phyloP scores from a whole-genome alignment of 1,140 invertebrate species.

The Vanessa atalanta region DNA sequence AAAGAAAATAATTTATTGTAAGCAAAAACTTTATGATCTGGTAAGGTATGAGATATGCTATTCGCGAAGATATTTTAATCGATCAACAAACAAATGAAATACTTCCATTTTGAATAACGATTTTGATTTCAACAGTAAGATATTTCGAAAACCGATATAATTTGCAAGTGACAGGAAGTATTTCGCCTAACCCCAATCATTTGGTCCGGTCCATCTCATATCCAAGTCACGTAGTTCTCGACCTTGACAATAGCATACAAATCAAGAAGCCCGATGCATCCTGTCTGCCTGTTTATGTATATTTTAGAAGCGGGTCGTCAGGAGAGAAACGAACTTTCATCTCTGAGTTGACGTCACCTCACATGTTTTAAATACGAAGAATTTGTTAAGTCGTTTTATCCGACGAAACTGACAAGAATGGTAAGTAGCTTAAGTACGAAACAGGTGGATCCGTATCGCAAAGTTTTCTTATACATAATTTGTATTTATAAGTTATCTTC shows the following conservation, averaged over 20 bases:
- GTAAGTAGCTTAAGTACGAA: too few species aligned
- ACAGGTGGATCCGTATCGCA: too few species aligned
- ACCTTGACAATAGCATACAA: constrained; percentile 32
- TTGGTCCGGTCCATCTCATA: constrained; percentile 10
- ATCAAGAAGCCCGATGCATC: constrained; percentile 24
- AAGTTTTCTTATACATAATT: too few species aligned
- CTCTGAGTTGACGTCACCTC: constrained; percentile 12
- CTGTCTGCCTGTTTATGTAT: constrained; percentile 15
- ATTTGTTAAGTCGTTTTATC: not conserved
- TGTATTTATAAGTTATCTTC: too few species aligned
- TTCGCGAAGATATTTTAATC: too few species aligned
- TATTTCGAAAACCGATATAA: not conserved
- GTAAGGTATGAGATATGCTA: too few species aligned
- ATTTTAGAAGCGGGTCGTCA: constrained; percentile 16
- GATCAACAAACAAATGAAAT: not conserved
- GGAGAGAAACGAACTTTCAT: constrained; percentile 30
- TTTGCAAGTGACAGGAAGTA: not conserved
- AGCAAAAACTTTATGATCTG: too few species aligned
- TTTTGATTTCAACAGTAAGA: not conserved
- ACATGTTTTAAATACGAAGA: constrained; percentile 1
- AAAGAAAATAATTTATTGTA: too few species aligned
- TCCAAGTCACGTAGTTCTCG: constrained; percentile 11
- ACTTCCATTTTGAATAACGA: not conserved
- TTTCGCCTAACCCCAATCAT: constrained; percentile 12
- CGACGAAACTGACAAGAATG: too few species aligned